These are phyloP conservation scores for Ceratosolen fusciceps DNA, from an alignment of 1,140 invertebrate genomes.

Conservation along the genomic window DNA sequence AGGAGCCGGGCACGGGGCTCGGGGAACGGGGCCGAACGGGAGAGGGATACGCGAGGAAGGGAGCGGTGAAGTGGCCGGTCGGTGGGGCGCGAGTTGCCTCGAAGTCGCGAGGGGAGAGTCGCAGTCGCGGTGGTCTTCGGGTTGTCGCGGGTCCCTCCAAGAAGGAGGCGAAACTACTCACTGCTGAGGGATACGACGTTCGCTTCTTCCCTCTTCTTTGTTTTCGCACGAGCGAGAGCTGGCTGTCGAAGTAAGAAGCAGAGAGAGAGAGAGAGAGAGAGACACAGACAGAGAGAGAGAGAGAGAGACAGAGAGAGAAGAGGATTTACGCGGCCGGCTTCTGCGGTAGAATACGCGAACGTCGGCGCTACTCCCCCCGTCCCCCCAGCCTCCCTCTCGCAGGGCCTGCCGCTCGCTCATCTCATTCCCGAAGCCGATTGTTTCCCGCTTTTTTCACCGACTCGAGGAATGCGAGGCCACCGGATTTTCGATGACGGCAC, in stretches of 20 bases:
- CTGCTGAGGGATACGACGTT: no score
- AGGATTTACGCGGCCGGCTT: background rate
- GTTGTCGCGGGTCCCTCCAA: conserved; percentile 24
- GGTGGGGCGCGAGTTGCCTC: background rate
- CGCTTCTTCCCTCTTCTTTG: conserved; percentile 5
- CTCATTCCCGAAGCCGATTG: background rate
- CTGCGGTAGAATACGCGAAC: background rate
- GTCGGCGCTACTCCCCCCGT: background rate
- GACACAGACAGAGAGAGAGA: background rate
- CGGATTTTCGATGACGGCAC: background rate
- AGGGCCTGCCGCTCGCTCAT: conserved; percentile 1
- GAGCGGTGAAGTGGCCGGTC: conserved; percentile 1
- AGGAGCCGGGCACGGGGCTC: background rate
- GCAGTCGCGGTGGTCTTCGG: conserved; percentile 29
- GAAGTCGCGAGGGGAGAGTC: background rate
- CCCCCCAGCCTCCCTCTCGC: background rate
- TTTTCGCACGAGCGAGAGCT: conserved; percentile 15
- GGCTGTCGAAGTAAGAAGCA: no score
- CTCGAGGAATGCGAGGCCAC: background rate
- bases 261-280: background rate
- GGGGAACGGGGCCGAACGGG: background rate
- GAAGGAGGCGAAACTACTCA: conserved; percentile 18
- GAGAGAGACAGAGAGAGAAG: background rate
- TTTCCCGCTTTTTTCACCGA: conserved; percentile 1
- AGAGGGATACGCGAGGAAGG: background rate